Base-by-base conservation (phyloP, 2,888 invertebrate genomes). In the Oxytorus armatus region DNA sequence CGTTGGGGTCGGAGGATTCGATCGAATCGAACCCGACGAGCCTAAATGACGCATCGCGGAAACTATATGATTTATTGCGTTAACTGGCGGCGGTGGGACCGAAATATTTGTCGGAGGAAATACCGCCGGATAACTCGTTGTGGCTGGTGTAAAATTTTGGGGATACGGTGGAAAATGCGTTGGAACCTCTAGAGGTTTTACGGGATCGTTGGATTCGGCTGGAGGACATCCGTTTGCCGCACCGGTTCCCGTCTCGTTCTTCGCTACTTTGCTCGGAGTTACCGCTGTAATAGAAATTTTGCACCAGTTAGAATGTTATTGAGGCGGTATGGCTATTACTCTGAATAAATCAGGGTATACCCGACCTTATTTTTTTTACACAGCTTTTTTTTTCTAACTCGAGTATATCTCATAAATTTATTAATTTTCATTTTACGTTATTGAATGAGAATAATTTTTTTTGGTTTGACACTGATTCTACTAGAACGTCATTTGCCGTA, bases 71-170 rank as follows among this genome's bases (percentile, higher is more conserved):
- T 90, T 91, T 76, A 91, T 85, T 3, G 91, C 63, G 63, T 88
- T 90, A 8, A 92, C 89, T 5, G 89, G 86, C 1, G 92, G 92
- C 2, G 92, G 91, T 21, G 92, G 91, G 23, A 91, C 89, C 7
- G 90, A 86, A 33, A 90, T 89, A 68, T 91, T 92, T 1, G 90
- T 81, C 5, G 90, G 91, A 36, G 92, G 91, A 84, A 91, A 92
- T 3, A 90, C 90, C 21, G 90, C 86, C 3, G 91, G 89, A 81
- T 91, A 92, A 51, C 85, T 87, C 10, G 90, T 82, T 42, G 85
- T 86, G 5, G 84, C 84, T 55, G 88, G 85, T 1, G 88, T 73
- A 75, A 89, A 92, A 79, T 85, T 88, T 7, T 89, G 36, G 7
- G 91, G 83, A 73, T 89, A 91, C 0, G 89, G 85, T 25, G 89